These are phyloP conservation scores for Mastomys coucha DNA, from an alignment of 2,113 vertebrate species.

Conservation along the genomic window DNA sequence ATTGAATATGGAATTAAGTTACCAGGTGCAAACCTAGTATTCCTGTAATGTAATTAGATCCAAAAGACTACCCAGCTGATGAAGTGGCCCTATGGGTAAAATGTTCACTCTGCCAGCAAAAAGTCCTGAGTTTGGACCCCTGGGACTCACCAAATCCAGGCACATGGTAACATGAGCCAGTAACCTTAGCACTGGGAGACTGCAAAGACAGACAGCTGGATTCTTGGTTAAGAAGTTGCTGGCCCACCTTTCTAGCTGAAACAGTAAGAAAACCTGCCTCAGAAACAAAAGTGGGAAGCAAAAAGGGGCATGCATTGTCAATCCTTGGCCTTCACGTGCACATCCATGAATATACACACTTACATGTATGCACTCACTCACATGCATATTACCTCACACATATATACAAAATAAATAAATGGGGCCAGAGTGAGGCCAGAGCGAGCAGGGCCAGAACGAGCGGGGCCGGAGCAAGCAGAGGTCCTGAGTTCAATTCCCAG, in stretches of 20 bases:
- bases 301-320: not conserved
- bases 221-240: not conserved
- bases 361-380: not conserved
- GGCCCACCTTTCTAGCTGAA: not conserved
- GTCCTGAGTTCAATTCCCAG: too few relatives aligned
- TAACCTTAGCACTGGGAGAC: not conserved
- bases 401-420: not conserved
- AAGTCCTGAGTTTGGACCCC: not conserved
- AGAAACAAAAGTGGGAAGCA: not conserved
- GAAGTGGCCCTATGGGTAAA: not conserved
- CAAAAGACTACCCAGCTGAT: not conserved
- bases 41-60: slow-evolving; percentile 13
- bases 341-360: not conserved
- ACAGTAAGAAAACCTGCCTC: not conserved
- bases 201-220: not conserved
- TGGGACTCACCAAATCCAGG: not conserved
- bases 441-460: too few relatives aligned
- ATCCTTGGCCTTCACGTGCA: not conserved
- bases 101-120: not conserved
- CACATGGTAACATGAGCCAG: not conserved
- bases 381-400: not conserved
- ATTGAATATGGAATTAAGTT: not conserved
- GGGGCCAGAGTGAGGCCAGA: too few relatives aligned
- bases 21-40: slow-evolving; percentile 39
- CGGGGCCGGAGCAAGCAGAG: too few relatives aligned